A percentile compares a stretch with the other conserved stretches of the same genome.
Evolutionary conservation across 1,140 invertebrate genomes (phyloP).

Genomic region (Cydia fagiglandana): DNA sequence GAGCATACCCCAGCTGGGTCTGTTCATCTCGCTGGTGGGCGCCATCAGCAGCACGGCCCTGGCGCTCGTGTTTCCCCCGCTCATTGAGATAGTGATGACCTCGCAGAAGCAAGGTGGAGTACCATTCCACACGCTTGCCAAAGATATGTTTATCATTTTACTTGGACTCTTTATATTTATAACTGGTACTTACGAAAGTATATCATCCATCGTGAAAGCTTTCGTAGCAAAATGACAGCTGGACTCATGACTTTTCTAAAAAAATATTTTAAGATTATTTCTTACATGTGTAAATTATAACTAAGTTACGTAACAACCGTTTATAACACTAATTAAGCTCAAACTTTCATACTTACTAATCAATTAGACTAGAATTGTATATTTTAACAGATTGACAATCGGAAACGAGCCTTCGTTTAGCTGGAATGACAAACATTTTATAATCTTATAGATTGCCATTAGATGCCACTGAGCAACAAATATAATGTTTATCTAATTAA

Average conservation of each 20-base stretch:
- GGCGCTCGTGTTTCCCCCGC: constrained; percentile 92
- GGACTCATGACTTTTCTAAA: not conserved
- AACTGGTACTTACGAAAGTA: constrained; percentile 87
- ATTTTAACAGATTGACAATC: not conserved
- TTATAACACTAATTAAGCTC: not conserved
- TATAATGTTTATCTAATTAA: not conserved
- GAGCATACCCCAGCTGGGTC: constrained; percentile 89
- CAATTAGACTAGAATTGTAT: not conserved
- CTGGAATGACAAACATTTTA: not conserved
- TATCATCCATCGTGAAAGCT: constrained; percentile 81
- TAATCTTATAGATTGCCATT: not conserved
- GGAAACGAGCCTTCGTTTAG: not conserved
- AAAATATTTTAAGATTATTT: not conserved
- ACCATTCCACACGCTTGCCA: constrained; percentile 72
- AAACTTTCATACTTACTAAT: not conserved
- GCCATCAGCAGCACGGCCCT: constrained; percentile 92
- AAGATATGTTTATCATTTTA: constrained; percentile 83
- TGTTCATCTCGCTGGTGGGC: constrained; percentile 95
- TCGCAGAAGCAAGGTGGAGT: constrained; percentile 73
- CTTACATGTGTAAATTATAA: not conserved
- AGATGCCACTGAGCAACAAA: not conserved
- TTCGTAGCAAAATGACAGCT: constrained; percentile 51
- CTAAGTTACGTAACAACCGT: not conserved
- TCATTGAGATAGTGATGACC: constrained; percentile 87
- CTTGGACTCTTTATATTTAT: constrained; percentile 85